Conservation (phyloP, 2,113 vertebrate genomes). For the Oreochromis niloticus region DNA sequence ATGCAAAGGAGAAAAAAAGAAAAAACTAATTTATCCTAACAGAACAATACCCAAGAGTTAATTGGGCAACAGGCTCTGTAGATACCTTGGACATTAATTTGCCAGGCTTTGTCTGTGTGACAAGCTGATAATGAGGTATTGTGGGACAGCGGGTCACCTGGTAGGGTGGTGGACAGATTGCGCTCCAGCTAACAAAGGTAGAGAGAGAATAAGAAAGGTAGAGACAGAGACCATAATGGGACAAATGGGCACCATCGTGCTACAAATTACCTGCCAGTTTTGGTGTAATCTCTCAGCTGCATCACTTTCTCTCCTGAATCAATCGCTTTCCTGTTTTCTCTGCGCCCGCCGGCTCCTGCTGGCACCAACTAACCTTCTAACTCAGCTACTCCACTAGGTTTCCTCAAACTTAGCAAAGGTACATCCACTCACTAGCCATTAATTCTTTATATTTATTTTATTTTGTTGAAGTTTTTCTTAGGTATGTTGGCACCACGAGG, state of each 20-base stretch:
- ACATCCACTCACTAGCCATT: constrained; percentile 20
- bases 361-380: background rate
- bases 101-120: constrained; percentile 49
- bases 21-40: constrained; percentile 30
- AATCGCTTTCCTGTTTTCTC: background rate
- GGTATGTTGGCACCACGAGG: background rate
- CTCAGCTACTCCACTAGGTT: background rate
- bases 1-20: background rate
- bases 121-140: constrained; percentile 70
- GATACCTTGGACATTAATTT: constrained; percentile 59
- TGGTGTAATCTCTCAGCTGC: constrained; percentile 57
- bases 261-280: constrained; percentile 73
- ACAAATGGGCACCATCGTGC: constrained; percentile 59
- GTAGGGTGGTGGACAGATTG: constrained; percentile 28
- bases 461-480: constrained; percentile 5
- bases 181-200: constrained; percentile 28
- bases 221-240: constrained; percentile 46
- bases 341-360: background rate
- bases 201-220: background rate
- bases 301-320: constrained; percentile 45
- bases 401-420: background rate
- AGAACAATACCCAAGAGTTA: constrained; percentile 50
- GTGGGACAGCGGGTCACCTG: constrained; percentile 58
- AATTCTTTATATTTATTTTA: constrained; percentile 29
- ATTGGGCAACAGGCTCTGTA: constrained; percentile 42